Base-by-base conservation (phyloP, 2,113 vertebrate genomes). In the Dermatemys mawii region DNA sequence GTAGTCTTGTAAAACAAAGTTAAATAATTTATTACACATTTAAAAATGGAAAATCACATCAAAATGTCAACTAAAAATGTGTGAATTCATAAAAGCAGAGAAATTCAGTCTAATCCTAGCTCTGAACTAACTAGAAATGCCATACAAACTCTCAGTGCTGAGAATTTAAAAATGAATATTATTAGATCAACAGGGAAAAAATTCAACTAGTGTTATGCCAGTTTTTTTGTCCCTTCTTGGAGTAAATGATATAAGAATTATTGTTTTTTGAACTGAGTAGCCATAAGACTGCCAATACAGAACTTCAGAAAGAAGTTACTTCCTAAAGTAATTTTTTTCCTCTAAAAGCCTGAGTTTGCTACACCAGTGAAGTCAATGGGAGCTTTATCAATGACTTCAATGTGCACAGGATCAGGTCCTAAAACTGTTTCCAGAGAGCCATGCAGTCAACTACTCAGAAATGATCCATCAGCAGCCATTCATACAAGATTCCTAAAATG, bases 381-480 rank as follows among this genome's bases (percentile, higher is more conserved):
- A 70, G 63, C n/a, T 22, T 70, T 70, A 38, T 11, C 19, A 80
- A 55, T 29, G 35, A 79, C 38, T 10, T 22, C 26, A n/a, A 24
- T 4, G 16, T 2, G 16, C 21, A 54, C 24, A 63, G n/a, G 73
- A 29, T 22, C 41, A 53, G 17, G 53, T 3, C 0, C 0, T 49
- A 76, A 73, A 88, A 78, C 0, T 0, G 8, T 16, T 70, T n/a
- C 50, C 32, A 13, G 57, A 53, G 46, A 91, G n/a, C 16, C 27
- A 46, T 63, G 51, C 27, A 63, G 54, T 51, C 29, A n/a, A 53
- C 80, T 78, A 27, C 5, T 48, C 5, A 48, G 6, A 54, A 89
- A 17, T 9, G 32, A 57, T 48, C 19, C 21, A 50, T 55, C 70
- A 46, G 70, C 67, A 86, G 83, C 80, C 41, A 81, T 17, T 22